Base-by-base conservation (phyloP, 1,140 invertebrate genomes). In the Sycobia sp. region DNA sequence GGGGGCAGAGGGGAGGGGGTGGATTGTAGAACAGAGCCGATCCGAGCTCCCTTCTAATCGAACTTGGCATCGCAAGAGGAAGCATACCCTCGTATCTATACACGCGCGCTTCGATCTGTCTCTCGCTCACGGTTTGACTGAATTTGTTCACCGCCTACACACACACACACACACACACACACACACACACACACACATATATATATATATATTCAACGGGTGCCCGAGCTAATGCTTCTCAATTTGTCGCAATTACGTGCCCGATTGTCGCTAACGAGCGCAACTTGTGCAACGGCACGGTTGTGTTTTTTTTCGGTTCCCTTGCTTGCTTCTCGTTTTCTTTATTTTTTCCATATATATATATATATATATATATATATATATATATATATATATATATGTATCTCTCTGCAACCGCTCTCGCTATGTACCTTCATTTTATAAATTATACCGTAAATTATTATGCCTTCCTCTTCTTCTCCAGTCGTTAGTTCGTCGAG, bases 161-260 rank as follows among this genome's bases (percentile, higher is more conserved):
- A n/a, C n/a, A n/a, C n/a, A n/a, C n/a, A n/a, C n/a, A n/a, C n/a
- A n/a, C n/a, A n/a, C n/a, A n/a, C n/a, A n/a, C n/a, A n/a, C n/a
- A n/a, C n/a, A n/a, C n/a, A n/a, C n/a, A n/a, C n/a, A n/a, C n/a
- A n/a, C n/a, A n/a, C n/a, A n/a, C n/a, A n/a, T n/a, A n/a, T n/a
- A n/a, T n/a, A n/a, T n/a, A n/a, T n/a, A n/a, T n/a, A n/a, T n/a
- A n/a, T n/a, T n/a, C n/a, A n/a, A n/a, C n/a, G 1, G 14, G 57
- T 11, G n/a, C 53, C 34, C 58, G 46, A 50, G 49, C 58, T 53
- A 53, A 53, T 53, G 58, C 58, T 61, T 61, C n/a, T 51, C 58
- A 61, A 61, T 61, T 61, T 61, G 58, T 61, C 58, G 58, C 49
- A 61, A 61, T 61, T 61, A 61, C 46, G 13, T 32, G 47, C 57